phyloP scores from a whole-genome alignment of 1,140 invertebrate species.

The Agrilus planipennis region DNA sequence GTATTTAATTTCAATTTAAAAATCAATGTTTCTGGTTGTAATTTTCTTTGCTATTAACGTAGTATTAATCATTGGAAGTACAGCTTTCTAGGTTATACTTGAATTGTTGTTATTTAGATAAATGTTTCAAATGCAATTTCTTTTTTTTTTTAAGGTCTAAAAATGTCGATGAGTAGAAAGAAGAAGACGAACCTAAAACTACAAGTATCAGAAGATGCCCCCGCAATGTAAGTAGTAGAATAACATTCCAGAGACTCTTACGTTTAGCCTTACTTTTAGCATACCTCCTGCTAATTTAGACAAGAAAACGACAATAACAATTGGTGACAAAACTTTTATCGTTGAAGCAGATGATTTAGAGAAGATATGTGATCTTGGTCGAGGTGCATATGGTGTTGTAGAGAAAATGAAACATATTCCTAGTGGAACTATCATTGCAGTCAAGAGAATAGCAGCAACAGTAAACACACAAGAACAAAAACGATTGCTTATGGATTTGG shows the following conservation, averaged over 20 bases:
- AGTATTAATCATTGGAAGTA: no score
- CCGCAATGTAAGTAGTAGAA: constrained; percentile 33
- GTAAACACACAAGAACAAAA: constrained; percentile 83
- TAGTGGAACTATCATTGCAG: constrained; percentile 84
- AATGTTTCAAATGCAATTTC: no score
- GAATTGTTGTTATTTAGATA: no score
- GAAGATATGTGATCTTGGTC: constrained; percentile 78
- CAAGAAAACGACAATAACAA: constrained; percentile 74
- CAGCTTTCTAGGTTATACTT: no score
- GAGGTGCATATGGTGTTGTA: constrained; percentile 92
- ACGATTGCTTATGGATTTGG: constrained; percentile 92
- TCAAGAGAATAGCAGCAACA: constrained; percentile 70
- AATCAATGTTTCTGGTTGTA: no score
- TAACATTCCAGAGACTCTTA: constrained; percentile 7
- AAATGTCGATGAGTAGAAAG: no score
- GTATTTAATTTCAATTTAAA: no score
- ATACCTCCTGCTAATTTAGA: constrained; percentile 72
- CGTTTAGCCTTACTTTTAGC: constrained; percentile 34
- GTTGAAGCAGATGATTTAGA: constrained; percentile 86
- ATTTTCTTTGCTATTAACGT: no score
- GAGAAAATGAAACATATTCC: constrained; percentile 90
- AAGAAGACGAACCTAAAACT: constrained; percentile 35
- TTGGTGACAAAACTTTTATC: constrained; percentile 73
- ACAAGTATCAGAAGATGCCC: constrained; percentile 37
- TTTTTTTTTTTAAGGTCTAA: no score